Base-by-base conservation (phyloP, 2,113 vertebrate genomes). In the Clarias macrocephalus region DNA sequence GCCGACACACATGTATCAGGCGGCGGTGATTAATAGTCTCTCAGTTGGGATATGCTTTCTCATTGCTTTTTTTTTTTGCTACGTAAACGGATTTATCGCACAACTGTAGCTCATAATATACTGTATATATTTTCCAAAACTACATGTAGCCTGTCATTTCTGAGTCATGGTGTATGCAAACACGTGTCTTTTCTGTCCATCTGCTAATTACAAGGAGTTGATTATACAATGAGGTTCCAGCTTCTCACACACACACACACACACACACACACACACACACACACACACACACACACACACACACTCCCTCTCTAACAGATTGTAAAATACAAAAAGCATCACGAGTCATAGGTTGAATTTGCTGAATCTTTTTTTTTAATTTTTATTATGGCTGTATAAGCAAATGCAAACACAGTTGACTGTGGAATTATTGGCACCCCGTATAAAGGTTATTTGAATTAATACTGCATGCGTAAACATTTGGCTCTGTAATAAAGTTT, bases 161-260 rank as follows among this genome's bases (percentile, higher is more conserved):
- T 23, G 33, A 73, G 66, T 59, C 10, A 42, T 21, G 15, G 37
- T 19, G 10, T 18, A 10, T 37, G 42, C 12, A 68, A 54, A n/a
- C 33, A 7, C 21, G 2, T 28, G 8, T 23, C 30, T 81, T 81
- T 33, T 33, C 70, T 16, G 23, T 82, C 37, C 37, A 16, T 82
- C 80, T n/a, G 21, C n/a, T 83, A 83, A 83, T 83, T 30, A 54
- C 12, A 54, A 83, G 37, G 13, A 52, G 23, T 83, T 54, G 37
- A 28, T 83, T 83, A 83, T 28, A 54, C 16, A 16, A 30, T 42
- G 15, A 66, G 63, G 2, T 8, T 82, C 6, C 25, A 28, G 6
- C 15, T 3, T n/a, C 37, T 63, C 80, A 80, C 16, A 13, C 16
- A 33, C 2, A 15, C 33, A 28, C 66, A 70, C 3, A 30, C 28